These are phyloP conservation scores for Furcifer pardalis DNA, from an alignment of 2,797 vertebrate genomes.

Conservation along the genomic window DNA sequence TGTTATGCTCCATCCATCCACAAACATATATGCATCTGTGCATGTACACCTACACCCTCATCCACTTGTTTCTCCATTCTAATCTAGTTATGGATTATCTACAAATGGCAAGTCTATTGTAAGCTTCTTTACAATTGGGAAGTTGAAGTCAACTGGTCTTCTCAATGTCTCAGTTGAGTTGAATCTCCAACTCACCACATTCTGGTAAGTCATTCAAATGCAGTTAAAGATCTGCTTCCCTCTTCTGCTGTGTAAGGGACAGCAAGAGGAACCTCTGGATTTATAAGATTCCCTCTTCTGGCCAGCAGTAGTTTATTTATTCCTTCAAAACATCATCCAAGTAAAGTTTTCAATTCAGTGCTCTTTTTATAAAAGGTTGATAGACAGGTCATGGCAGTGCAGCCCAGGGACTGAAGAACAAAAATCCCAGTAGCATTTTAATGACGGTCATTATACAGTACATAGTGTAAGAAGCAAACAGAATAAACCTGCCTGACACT, in stretches of 20 bases:
- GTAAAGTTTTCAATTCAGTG: background rate
- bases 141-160: background rate
- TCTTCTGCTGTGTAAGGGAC: background rate
- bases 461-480: background rate
- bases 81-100: background rate
- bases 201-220: background rate
- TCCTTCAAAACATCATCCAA: background rate
- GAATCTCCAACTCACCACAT: background rate
- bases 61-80: background rate
- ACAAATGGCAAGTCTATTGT: background rate
- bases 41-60: no score
- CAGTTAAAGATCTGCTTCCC: background rate
- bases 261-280: no score
- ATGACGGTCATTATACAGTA: background rate
- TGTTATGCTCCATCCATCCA: no score
- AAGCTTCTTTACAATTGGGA: background rate
- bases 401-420: background rate
- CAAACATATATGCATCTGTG: no score
- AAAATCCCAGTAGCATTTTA: background rate
- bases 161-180: background rate
- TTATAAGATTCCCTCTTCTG: background rate
- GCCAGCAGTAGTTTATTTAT: no score
- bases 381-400: constrained; percentile 3
- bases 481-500: background rate
- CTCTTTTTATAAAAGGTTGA: constrained; percentile 11